Conservation (phyloP, 2,113 vertebrate genomes). For the Phaethon lepturus region DNA sequence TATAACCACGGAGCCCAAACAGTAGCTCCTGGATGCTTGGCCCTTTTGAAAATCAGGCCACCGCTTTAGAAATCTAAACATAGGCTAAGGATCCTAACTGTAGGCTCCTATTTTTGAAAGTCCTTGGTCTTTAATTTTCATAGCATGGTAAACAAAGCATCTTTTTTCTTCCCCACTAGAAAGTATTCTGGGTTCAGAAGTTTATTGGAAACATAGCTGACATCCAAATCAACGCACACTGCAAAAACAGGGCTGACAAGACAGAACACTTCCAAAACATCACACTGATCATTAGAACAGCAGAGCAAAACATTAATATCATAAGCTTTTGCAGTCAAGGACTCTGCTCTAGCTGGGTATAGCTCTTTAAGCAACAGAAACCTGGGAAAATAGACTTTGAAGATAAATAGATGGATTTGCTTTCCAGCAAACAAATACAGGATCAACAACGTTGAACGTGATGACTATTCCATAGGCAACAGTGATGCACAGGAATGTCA, state of each 20-base stretch:
- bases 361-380: slow-evolving; percentile 16
- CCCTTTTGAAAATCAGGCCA: neutral
- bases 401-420: slow-evolving; percentile 67
- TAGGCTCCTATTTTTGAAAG: slow-evolving; percentile 33
- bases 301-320: slow-evolving; percentile 67
- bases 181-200: slow-evolving; percentile 61
- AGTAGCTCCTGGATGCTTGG: neutral
- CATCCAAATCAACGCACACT: slow-evolving; percentile 69
- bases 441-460: slow-evolving; percentile 67
- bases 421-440: slow-evolving; percentile 63
- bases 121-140: slow-evolving; percentile 47
- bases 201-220: slow-evolving; percentile 66
- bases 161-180: slow-evolving; percentile 43
- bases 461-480: slow-evolving; percentile 67
- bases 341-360: slow-evolving; percentile 16
- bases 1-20: neutral
- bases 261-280: slow-evolving; percentile 66
- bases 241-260: slow-evolving; percentile 67
- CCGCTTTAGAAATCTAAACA: slow-evolving; percentile 18
- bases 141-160: slow-evolving; percentile 37
- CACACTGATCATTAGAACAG: slow-evolving; percentile 66
- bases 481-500: slow-evolving; percentile 50
- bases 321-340: slow-evolving; percentile 43
- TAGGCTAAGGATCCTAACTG: neutral
- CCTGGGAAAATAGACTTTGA: slow-evolving; percentile 53